Conservation (phyloP, 2,888 invertebrate genomes). For the Caenorhabditis virilis region DNA sequence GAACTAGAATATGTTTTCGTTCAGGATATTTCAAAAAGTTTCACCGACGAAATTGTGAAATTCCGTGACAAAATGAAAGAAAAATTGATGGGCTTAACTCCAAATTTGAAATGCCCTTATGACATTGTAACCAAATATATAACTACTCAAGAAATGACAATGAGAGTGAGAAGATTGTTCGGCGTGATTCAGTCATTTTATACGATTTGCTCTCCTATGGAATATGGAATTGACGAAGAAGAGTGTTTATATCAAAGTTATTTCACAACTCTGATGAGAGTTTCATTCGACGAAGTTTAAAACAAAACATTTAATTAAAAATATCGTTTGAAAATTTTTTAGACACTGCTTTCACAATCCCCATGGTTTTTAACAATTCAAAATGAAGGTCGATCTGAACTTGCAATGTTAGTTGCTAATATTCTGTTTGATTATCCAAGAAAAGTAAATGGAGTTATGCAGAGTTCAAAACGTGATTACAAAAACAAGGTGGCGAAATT, state of each 20-base stretch:
- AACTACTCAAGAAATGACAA: conserved; percentile 2
- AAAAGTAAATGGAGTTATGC: not conserved
- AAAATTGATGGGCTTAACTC: not conserved
- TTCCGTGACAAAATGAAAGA: conserved; percentile 12
- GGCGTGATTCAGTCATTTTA: not conserved
- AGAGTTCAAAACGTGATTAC: too few relatives aligned
- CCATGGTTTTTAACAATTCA: conserved; percentile 5
- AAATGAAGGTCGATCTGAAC: not conserved
- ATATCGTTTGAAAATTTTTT: too few relatives aligned
- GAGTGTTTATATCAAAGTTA: not conserved
- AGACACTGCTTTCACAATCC: not conserved
- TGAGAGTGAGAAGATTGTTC: not conserved
- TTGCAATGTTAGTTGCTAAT: not conserved
- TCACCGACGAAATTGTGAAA: conserved; percentile 5
- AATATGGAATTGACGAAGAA: not conserved
- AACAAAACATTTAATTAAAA: too few relatives aligned
- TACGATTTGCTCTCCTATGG: not conserved
- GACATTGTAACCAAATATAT: not conserved
- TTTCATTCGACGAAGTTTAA: conserved; percentile 4
- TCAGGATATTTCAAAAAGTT: conserved; percentile 8
- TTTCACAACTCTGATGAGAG: not conserved
- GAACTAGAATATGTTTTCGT: conserved; percentile 21
- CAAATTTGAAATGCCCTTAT: conserved; percentile 5
- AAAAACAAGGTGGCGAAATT: too few relatives aligned
- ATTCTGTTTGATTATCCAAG: conserved; percentile 6